Base-by-base conservation (phyloP, 2,888 invertebrate species). In the Drosophila picticornis region DNA sequence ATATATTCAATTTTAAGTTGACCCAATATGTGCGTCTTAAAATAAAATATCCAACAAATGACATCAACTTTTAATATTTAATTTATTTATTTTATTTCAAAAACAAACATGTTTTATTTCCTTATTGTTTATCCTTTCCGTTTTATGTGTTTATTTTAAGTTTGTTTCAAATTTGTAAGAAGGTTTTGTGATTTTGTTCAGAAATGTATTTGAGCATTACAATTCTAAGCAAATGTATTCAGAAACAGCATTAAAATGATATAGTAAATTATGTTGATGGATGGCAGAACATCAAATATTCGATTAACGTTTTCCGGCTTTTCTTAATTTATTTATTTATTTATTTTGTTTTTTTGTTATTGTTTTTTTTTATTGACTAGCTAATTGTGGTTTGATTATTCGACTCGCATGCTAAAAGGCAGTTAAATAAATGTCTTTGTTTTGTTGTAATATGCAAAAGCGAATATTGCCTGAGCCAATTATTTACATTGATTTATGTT, bases 361-460 rank as follows among this genome's bases (percentile, higher is more conserved):
- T 6, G 5, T 16, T 67, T 73, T n/a, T 34, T 43, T 52, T 55
- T 13, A 13, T 46, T 22, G 46, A 46, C 25, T 43, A 29, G 13
- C 25, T 68, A 68, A 75, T 75, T 53, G 16, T 40, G 40, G 16
- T 46, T 43, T 51, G 53, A 63, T 62, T 59, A 58, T 55, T 59
- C 59, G 56, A 61, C 6, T 87, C 67, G 84, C 84, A 84, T 87
- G 80, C 67, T 64, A 64, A 80, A 64, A 34, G 50, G 61, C 80
- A 73, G 77, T 84, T 83, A 67, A 64, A 66, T 66, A 67, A 72
- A 75, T 76, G 58, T 31, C 52, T 66, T 60, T 53, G 19, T 65
- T 63, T 63, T 34, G 65, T 52, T 50, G 71, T 32, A 78, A 75
- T 65, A 70, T 32, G 73, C 46, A 60, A 56, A n/a, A 9, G 32